Base-by-base conservation (phyloP, 2,113 vertebrate species). In the Lepisosteus oculatus region DNA sequence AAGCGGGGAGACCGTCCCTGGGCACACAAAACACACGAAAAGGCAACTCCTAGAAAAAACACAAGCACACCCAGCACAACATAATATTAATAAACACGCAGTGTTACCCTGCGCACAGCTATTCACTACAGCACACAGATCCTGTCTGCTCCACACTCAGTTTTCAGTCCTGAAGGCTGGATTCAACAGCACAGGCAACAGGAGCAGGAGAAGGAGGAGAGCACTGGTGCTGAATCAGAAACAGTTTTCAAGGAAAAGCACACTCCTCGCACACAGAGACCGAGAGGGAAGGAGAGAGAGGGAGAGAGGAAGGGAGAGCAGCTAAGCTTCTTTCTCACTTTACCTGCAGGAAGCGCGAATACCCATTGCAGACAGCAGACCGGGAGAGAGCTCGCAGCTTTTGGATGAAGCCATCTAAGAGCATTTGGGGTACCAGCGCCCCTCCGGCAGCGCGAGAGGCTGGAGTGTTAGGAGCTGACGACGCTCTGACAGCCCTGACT, bases 271-370 rank as follows among this genome's bases (percentile, higher is more conserved):
- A 64, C 62, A 66, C 44, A 13, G 3, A n/a, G 17, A 51, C 68
- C 42, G 15, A 41, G 51, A 51, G 12, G 8, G 8, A 51, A 6
- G 54, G 43, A 43, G 15, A 61, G 13, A 44, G 11, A 71, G 6
- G 8, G 3, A 57, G 2, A 62, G 69, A 11, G 6, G 14, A 17
- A 61, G 4, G 51, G 11, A 62, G 43, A 12, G 43, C 8, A 44
- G 15, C 8, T 59, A 7, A 11, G 59, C 55, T 29, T n/a, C 6
- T 44, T 9, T 5, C 70, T 14, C 15, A 29, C 43, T 85, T 83
- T 87, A 96, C 94, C 95, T 95, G 91, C 91, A 93, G 14, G 95
- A 96, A 75, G 93, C 94, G 70, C 91, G 93, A 80, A 95, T 93
- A 83, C 95, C 94, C 95, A 96, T 96, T 70, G 84, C 78, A 79